These are phyloP conservation scores for Rhombomys opimus DNA, from an alignment of 2,113 vertebrate genomes.

Conservation along the genomic window DNA sequence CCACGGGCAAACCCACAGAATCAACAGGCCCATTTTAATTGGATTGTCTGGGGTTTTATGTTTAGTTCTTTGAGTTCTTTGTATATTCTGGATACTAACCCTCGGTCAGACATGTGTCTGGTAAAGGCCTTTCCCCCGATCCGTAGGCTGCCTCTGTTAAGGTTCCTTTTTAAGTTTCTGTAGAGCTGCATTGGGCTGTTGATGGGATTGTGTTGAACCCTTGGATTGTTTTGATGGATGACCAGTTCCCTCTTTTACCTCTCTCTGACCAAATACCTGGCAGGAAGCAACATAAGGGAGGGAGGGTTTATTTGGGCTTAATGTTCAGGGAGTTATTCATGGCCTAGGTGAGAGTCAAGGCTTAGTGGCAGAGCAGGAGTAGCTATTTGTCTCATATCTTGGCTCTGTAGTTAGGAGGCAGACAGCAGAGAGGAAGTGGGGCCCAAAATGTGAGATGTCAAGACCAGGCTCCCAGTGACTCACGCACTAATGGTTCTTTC, in stretches of 20 bases:
- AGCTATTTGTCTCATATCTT: background rate
- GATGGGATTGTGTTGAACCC: background rate
- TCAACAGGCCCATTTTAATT: background rate
- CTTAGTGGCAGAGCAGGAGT: background rate
- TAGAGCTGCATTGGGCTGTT: background rate
- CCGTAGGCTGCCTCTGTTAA: background rate
- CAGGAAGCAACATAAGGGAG: background rate
- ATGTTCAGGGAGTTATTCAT: background rate
- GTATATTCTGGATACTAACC: background rate
- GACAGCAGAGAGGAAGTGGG: background rate
- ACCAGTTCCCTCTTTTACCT: background rate
- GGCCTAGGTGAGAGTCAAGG: background rate
- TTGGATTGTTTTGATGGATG: background rate
- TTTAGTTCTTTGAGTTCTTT: background rate
- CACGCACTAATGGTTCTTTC: background rate
- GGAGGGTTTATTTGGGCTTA: background rate
- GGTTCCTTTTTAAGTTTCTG: background rate
- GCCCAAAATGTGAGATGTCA: background rate
- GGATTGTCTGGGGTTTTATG: background rate
- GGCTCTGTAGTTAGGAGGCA: background rate
- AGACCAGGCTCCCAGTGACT: background rate
- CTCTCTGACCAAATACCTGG: background rate
- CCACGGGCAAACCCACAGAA: no score
- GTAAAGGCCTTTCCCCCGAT: background rate
- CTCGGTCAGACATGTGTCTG: background rate